A percentile compares a stretch with the other conserved stretches of the same genome.
Evolutionary conservation across 2,888 invertebrate species (phyloP).

Genomic region (Drosophila vallismaia): DNA sequence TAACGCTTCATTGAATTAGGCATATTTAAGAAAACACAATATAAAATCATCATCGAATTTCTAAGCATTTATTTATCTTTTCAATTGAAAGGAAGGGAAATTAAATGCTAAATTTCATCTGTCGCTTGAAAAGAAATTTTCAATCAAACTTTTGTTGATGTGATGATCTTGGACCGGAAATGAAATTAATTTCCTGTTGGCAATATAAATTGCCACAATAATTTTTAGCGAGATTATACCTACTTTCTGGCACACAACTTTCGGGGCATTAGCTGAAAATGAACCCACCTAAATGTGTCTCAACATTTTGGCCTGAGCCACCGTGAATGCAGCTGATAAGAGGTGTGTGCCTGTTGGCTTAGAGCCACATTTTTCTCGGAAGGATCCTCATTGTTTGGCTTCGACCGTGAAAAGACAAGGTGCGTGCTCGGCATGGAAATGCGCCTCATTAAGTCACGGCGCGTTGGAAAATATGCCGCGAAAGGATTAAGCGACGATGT

Average conservation of each 20-base stretch:
- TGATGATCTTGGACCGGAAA: neutral
- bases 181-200: conserved; percentile 35
- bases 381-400: conserved; percentile 51
- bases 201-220: conserved; percentile 9
- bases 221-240: neutral
- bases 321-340: conserved; percentile 40
- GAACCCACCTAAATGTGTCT: conserved; percentile 12
- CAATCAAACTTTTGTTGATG: neutral
- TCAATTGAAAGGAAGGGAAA: too few relatives aligned
- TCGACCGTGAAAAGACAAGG: conserved; percentile 17
- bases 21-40: neutral
- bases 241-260: neutral
- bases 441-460: conserved; percentile 66
- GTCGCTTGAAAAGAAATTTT: too few relatives aligned
- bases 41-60: neutral
- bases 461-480: conserved; percentile 68
- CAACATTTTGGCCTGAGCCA: conserved; percentile 15
- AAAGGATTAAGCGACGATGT: conserved; percentile 64
- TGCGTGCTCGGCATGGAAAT: conserved; percentile 63
- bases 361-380: conserved; percentile 30
- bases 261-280: neutral
- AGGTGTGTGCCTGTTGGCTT: conserved; percentile 22
- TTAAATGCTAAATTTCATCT: too few relatives aligned
- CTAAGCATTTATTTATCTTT: neutral
- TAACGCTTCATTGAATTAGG: conserved; percentile 2